phyloP scores from a whole-genome alignment of 2,797 vertebrate genomes.

The Muraenolepis orangiensis region DNA sequence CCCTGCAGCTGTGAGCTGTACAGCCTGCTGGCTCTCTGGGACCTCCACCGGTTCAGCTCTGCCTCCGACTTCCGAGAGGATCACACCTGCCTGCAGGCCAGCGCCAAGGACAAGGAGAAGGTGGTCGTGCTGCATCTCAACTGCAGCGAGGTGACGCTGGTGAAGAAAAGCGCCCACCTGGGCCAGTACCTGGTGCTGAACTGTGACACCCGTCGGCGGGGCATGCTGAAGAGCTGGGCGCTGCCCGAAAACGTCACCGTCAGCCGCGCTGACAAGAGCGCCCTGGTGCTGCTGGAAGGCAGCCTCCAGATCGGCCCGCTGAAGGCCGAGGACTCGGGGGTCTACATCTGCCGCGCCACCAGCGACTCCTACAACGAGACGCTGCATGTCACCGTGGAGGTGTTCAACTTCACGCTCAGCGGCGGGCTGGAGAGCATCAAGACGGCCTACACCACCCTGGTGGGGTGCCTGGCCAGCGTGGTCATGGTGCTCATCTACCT shows the following conservation, averaged over 20 bases:
- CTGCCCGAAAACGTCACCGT: constrained; percentile 78
- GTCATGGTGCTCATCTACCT: constrained; percentile 93
- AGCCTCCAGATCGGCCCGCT: constrained; percentile 78
- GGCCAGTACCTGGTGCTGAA: constrained; percentile 78
- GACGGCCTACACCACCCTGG: constrained; percentile 93
- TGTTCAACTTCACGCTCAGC: constrained; percentile 82
- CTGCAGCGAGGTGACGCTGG: constrained; percentile 68
- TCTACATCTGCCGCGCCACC: constrained; percentile 86
- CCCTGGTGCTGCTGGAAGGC: constrained; percentile 62
- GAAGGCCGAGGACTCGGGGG: constrained; percentile 79
- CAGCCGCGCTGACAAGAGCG: constrained; percentile 63
- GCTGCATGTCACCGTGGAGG: constrained; percentile 82
- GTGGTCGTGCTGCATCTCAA: constrained; percentile 63
- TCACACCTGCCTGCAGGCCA: constrained; percentile 71
- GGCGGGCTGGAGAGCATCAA: constrained; percentile 85
- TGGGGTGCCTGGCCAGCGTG: constrained; percentile 87
- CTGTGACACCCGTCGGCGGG: constrained; percentile 84
- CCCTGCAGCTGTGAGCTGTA: constrained; percentile 84
- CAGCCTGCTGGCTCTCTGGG: constrained; percentile 81
- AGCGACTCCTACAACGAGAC: constrained; percentile 88
- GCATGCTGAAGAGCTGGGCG: constrained; percentile 79
- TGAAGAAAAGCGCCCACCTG: constrained; percentile 77
- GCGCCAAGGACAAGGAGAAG: constrained; percentile 47
- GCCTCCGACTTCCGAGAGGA: constrained; percentile 81
- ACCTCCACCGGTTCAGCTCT: constrained; percentile 79